A percentile compares a stretch with the other conserved stretches of the same genome.
These are phyloP conservation scores for Carassius auratus DNA, from an alignment of 2,113 vertebrate genomes.

Conservation along the genomic window DNA sequence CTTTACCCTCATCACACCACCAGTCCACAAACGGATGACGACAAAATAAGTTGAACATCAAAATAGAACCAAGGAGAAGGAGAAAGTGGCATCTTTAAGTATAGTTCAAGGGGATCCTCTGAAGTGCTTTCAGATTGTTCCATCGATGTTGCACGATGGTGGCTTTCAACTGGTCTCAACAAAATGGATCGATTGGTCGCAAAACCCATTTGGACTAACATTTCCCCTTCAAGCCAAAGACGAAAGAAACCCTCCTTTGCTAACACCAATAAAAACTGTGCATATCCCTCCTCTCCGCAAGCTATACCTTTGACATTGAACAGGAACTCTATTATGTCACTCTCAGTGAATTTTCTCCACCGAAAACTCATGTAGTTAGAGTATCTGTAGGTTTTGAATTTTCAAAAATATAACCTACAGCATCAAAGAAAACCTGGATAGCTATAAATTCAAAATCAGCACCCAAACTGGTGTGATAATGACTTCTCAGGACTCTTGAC, in stretches of 20 bases:
- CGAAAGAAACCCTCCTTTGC: slow-evolving; percentile 73
- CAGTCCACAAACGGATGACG: slow-evolving; percentile 65
- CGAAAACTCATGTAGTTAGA: slow-evolving; percentile 80
- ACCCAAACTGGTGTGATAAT: slow-evolving; percentile 84
- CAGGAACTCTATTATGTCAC: slow-evolving; percentile 80
- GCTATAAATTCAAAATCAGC: slow-evolving; percentile 82
- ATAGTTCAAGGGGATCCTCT: slow-evolving; percentile 85
- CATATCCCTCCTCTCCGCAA: slow-evolving; percentile 79
- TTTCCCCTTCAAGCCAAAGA: slow-evolving; percentile 90
- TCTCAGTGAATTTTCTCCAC: slow-evolving; percentile 88
- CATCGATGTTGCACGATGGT: slow-evolving; percentile 74
- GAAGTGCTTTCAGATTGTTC: slow-evolving; percentile 84
- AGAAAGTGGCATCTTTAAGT: slow-evolving; percentile 76
- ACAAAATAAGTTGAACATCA: slow-evolving; percentile 73
- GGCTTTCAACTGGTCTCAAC: slow-evolving; percentile 86
- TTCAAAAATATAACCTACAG: slow-evolving; percentile 79
- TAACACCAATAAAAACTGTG: slow-evolving; percentile 78
- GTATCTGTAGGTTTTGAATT: slow-evolving; percentile 73
- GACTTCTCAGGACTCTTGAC: slow-evolving; percentile 80
- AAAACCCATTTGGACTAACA: slow-evolving; percentile 83
- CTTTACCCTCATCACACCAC: slow-evolving; percentile 73
- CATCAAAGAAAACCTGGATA: slow-evolving; percentile 79
- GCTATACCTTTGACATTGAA: slow-evolving; percentile 79
- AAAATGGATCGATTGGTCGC: slow-evolving; percentile 84
- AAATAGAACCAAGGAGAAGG: slow-evolving; percentile 74